phyloP scores from a whole-genome alignment of 2,888 invertebrate species.

The Brachyptera putata region DNA sequence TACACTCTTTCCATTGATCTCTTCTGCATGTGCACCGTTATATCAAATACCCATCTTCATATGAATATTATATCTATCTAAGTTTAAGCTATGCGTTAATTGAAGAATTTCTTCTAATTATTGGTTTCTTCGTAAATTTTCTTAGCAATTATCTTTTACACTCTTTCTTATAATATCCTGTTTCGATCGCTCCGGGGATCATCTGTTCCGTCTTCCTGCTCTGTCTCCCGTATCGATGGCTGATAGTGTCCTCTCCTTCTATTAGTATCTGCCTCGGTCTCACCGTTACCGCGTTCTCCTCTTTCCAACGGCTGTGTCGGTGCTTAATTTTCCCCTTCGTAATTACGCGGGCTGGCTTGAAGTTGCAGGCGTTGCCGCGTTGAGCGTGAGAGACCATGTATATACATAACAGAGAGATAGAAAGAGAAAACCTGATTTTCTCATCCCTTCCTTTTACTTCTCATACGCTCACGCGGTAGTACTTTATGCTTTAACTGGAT shows the following conservation, averaged over 20 bases:
- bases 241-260: neutral
- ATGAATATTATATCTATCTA: too few species aligned
- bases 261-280: neutral
- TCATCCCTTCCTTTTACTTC: slow-evolving; percentile 26
- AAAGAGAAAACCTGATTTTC: slow-evolving; percentile 23
- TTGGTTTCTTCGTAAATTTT: slow-evolving; percentile 20
- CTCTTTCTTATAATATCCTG: slow-evolving; percentile 20
- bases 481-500: slow-evolving; percentile 33
- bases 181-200: slow-evolving; percentile 19
- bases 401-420: neutral
- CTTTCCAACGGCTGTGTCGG: slow-evolving; percentile 43
- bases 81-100: slow-evolving; percentile 11
- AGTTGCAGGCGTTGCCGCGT: slow-evolving; percentile 21
- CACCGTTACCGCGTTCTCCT: neutral
- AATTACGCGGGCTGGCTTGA: slow-evolving; percentile 44
- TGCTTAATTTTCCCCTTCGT: slow-evolving; percentile 49
- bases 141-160: slow-evolving; percentile 18
- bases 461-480: slow-evolving; percentile 23
- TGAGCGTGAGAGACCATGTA: slow-evolving; percentile 9
- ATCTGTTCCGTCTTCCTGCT: slow-evolving; percentile 13
- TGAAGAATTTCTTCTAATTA: slow-evolving; percentile 22
- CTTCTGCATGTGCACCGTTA: slow-evolving; percentile 1
- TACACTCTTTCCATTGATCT: neutral
- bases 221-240: neutral
- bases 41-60: too few species aligned